Evolutionary conservation across 2,113 vertebrate species (phyloP), one percentile per base, ranked within the genome.

Genomic region (Sapajus apella): DNA sequence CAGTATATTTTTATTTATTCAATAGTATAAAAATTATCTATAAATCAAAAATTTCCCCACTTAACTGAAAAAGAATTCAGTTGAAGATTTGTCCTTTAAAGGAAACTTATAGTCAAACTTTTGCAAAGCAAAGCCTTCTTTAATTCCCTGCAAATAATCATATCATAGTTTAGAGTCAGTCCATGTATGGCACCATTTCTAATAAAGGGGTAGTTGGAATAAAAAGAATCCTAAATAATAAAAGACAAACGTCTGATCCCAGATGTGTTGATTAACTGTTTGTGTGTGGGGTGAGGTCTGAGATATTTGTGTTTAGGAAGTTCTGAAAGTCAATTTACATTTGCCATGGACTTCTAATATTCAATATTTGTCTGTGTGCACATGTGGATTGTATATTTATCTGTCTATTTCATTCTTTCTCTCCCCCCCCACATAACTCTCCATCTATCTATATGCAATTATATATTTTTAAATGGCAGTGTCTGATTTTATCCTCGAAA

Each of bases 51-150:
- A 11, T 47, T 83, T 47, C 2, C 2, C 13, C n/a, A 73, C 3
- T n/a, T 79, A 35, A 86, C 77, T 86, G 58, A 91, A 79, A 66
- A 91, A 58, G 52, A 89, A 96, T 82, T 72, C 52, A 93, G 37
- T 11, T 70, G 27, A 96, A n/a, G 40, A 52, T 72, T 25, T 83
- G 68, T 47, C 45, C 40, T 91, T 93, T 91, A 66, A 81, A 85
- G 25, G 10, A 88, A 91, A 11, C 79, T 70, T 73, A 84, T 0
- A 40, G 68, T 23, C 58, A 93, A 66, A 12, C 35, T 96, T 96
- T 86, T 85, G 43, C 84, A 82, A 76, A 84, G 40, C 23, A 23
- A 45, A 92, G 37, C 0, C 18, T 90, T 90, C 6, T 61, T 88
- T 7, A 47, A 14, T 86, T 89, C 35, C 30, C 45, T 94, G 43